A percentile compares a stretch with the other conserved stretches of the same genome.
phyloP scores from a whole-genome alignment of 2,113 vertebrate genomes.

The Ifrita kowaldi region DNA sequence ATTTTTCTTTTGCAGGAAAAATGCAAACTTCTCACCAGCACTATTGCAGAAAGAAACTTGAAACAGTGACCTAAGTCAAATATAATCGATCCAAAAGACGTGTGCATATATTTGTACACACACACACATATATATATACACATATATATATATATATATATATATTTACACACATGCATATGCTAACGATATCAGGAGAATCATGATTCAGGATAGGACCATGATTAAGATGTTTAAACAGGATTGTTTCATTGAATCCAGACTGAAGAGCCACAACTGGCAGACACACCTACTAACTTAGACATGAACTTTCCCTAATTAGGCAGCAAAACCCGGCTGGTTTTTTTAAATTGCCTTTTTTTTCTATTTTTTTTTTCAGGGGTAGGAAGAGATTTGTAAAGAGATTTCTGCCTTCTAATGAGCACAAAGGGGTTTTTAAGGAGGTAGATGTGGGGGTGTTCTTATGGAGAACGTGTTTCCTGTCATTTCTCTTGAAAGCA shows the following conservation, averaged over 20 bases:
- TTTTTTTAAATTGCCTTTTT: neutral
- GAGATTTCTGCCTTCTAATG: neutral
- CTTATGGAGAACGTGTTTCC: neutral
- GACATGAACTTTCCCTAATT: neutral
- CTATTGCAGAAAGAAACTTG: neutral
- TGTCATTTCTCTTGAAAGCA: neutral
- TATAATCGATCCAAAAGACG: neutral
- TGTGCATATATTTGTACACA: neutral
- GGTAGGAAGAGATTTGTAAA: neutral
- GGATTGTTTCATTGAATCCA: neutral
- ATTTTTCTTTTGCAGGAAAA: neutral
- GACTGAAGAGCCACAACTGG: neutral
- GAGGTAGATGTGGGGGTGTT: neutral
- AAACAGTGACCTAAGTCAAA: neutral
- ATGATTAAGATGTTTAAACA: neutral
- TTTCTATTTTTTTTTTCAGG: rapidly evolving
- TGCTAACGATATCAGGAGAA: neutral
- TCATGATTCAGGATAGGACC: neutral
- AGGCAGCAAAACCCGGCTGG: rapidly evolving
- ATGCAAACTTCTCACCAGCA: neutral
- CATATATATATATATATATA: neutral
- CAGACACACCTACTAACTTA: neutral
- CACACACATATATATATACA: too few relatives aligned
- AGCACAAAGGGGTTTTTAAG: neutral
- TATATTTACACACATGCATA: neutral